Evolutionary conservation across 2,797 vertebrate genomes (phyloP).

Genomic region (Halcyon badia): DNA sequence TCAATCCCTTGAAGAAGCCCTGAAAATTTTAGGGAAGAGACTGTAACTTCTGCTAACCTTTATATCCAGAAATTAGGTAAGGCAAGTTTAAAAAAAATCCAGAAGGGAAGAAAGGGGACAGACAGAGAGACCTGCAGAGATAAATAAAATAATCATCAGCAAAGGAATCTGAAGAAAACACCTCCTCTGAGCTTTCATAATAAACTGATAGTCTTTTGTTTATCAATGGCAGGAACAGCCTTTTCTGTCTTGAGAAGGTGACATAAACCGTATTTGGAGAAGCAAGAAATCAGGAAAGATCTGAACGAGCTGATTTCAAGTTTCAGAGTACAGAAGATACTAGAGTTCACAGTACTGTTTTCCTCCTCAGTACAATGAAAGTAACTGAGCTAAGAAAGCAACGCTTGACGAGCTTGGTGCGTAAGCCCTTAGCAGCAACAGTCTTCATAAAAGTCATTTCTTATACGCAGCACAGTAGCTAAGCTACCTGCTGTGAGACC

Average conservation of each 20-base stretch:
- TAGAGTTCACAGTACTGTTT: not conserved
- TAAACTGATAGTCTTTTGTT: not conserved
- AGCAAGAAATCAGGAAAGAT: not conserved
- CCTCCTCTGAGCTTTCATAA: constrained; percentile 7
- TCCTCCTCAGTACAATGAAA: not conserved
- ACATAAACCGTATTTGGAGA: not conserved
- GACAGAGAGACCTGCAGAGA: constrained; percentile 68
- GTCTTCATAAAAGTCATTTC: not conserved
- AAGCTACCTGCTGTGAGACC: not conserved
- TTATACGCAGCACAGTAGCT: not conserved
- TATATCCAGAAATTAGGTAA: constrained; percentile 51
- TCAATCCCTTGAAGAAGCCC: not conserved
- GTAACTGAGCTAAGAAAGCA: not conserved
- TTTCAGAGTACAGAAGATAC: not conserved
- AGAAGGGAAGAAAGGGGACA: constrained; percentile 58
- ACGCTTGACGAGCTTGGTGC: not conserved
- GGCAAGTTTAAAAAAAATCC: constrained; percentile 43
- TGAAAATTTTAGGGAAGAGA: not conserved
- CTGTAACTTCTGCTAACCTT: constrained; percentile 39
- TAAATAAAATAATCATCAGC: constrained; percentile 69
- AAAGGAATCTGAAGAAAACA: constrained; percentile 25
- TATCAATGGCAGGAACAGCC: not conserved
- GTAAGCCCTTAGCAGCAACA: not conserved
- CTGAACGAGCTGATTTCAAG: not conserved
- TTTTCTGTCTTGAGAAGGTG: not conserved